phyloP scores from a whole-genome alignment of 2,113 vertebrate species.

The Vireo altiloquus region DNA sequence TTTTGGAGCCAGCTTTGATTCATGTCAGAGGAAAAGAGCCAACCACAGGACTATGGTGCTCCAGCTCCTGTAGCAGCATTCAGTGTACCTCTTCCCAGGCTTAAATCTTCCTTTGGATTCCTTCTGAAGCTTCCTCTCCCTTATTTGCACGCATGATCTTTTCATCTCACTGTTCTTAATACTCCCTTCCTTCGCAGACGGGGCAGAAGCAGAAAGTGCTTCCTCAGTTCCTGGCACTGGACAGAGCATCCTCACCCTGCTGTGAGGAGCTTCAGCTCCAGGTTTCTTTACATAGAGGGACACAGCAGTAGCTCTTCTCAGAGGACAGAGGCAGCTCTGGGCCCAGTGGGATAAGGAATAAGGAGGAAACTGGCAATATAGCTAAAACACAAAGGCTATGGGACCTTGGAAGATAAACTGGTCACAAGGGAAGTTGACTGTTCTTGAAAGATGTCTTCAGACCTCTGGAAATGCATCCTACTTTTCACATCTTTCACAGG shows the following conservation, averaged over 20 bases:
- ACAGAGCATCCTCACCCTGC: not conserved
- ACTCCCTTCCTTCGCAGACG: not conserved
- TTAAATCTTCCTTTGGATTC: not conserved
- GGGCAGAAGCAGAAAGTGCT: not conserved
- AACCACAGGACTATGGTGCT: not conserved
- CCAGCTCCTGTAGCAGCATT: not conserved
- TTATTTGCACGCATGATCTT: not conserved
- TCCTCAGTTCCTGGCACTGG: not conserved
- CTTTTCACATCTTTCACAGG: not conserved
- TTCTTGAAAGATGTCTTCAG: not conserved
- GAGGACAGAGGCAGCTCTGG: not conserved
- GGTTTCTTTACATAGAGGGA: not conserved
- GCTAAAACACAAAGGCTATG: not conserved
- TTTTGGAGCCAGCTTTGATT: not conserved
- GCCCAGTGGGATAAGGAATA: not conserved
- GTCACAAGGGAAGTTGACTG: not conserved
- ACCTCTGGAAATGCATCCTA: not conserved
- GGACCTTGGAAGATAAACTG: not conserved
- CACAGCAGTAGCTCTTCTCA: not conserved
- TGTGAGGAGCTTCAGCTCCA: not conserved
- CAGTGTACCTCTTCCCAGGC: not conserved
- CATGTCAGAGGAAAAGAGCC: not conserved
- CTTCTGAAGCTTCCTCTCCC: not conserved
- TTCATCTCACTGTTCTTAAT: not conserved
- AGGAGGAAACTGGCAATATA: not conserved